phyloP scores from a whole-genome alignment of 2,797 vertebrate genomes.

The Pyrrhura leucotis region DNA sequence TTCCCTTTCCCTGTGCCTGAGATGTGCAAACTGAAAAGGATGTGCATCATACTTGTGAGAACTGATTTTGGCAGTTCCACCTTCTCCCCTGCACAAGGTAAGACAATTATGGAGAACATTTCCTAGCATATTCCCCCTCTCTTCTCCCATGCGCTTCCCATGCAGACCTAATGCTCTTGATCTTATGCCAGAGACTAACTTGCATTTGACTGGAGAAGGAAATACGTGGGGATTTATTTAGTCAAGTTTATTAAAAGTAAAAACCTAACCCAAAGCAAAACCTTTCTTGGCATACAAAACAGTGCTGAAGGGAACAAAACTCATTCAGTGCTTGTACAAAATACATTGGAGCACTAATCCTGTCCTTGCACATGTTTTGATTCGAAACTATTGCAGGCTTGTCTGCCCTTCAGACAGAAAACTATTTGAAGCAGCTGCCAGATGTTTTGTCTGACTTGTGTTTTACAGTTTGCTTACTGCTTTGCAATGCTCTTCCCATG shows the following conservation, averaged over 20 bases:
- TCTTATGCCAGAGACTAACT: neutral
- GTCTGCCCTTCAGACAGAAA: constrained; percentile 77
- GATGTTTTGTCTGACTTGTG: constrained; percentile 78
- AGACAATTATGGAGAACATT: neutral
- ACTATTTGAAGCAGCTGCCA: constrained; percentile 79
- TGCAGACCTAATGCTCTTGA: neutral
- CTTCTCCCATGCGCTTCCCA: neutral
- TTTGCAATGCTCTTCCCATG: constrained; percentile 44
- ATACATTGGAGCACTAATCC: neutral
- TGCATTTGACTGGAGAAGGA: constrained; percentile 43
- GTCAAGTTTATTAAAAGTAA: constrained; percentile 24
- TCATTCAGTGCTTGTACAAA: neutral
- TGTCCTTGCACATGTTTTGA: constrained; percentile 67
- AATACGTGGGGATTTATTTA: constrained; percentile 25
- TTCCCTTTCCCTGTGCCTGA: neutral
- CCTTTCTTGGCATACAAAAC: neutral
- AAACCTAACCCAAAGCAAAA: neutral
- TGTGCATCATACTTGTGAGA: neutral
- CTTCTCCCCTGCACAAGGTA: neutral
- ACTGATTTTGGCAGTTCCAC: neutral
- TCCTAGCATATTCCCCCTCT: neutral
- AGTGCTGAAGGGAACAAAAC: neutral
- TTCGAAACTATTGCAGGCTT: constrained; percentile 45
- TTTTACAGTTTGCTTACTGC: constrained; percentile 73
- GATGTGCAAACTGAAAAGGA: neutral